Conservation (phyloP, 2,888 invertebrate genomes). For the Brenthis hecate region DNA sequence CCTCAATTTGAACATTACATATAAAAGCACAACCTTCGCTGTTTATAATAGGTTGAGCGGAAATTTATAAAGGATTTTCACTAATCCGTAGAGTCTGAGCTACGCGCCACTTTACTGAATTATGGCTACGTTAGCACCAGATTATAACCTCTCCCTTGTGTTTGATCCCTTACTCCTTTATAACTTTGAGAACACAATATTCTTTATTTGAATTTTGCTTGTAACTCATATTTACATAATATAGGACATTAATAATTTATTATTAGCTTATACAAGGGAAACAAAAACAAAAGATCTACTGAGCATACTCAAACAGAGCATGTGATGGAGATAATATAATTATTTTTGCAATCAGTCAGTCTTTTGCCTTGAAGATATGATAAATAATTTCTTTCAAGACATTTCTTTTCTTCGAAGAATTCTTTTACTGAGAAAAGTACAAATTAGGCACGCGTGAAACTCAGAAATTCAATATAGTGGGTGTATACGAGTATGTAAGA, state of each 20-base stretch:
- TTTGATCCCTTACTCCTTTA: constrained; percentile 12
- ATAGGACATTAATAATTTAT: no score
- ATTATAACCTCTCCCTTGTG: constrained; percentile 17
- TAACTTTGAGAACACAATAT: neutral
- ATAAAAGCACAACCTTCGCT: no score
- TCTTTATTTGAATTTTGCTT: no score
- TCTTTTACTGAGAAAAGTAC: constrained; percentile 9
- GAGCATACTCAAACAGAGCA: no score
- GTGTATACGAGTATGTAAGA: neutral
- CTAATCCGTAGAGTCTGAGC: constrained; percentile 16
- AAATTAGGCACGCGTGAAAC: constrained; percentile 15
- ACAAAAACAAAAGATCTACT: no score
- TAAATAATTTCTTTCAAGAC: constrained; percentile 4
- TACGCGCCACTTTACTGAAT: constrained; percentile 17
- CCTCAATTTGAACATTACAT: no score
- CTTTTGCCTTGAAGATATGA: neutral
- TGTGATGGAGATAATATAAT: no score
- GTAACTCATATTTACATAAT: no score
- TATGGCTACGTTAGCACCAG: constrained; percentile 25
- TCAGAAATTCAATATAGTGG: constrained; percentile 2
- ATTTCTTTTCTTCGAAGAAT: constrained; percentile 1
- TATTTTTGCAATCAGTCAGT: no score
- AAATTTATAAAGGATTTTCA: neutral
- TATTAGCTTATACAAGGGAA: no score
- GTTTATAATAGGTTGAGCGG: neutral